A percentile compares a stretch with the other conserved stretches of the same genome.
Evolutionary conservation across 2,797 vertebrate genomes (phyloP).

Genomic region (Argya squamiceps): DNA sequence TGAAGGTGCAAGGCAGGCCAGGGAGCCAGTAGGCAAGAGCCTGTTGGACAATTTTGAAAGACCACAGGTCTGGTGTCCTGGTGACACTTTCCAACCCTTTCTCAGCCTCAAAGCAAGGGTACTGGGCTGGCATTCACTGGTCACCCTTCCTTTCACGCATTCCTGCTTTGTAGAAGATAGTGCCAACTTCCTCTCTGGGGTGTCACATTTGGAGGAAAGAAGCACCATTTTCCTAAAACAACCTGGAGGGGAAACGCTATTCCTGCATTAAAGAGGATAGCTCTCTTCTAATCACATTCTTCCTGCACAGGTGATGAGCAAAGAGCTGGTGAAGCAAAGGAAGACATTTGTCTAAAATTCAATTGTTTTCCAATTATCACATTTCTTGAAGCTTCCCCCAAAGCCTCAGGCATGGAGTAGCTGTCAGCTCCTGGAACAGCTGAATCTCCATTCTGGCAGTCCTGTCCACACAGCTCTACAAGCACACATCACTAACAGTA

Average conservation of each 20-base stretch:
- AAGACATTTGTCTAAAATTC: constrained; percentile 3
- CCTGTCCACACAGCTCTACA: neutral
- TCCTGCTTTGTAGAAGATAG: neutral
- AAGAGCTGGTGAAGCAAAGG: neutral
- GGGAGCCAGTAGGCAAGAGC: neutral
- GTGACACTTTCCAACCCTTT: neutral
- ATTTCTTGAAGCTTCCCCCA: neutral
- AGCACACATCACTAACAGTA: neutral
- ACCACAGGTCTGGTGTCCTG: neutral
- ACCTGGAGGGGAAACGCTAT: neutral
- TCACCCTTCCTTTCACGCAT: neutral
- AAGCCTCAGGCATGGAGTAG: neutral
- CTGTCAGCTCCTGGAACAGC: neutral
- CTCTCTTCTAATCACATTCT: neutral
- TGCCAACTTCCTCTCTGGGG: neutral
- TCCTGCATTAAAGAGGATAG: neutral
- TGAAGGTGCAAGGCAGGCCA: neutral
- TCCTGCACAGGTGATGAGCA: neutral
- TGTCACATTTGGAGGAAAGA: neutral
- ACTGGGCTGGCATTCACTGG: neutral
- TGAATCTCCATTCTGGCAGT: neutral
- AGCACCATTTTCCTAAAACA: neutral
- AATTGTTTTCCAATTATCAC: neutral
- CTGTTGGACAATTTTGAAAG: neutral
- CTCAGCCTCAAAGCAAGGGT: neutral